These are phyloP conservation scores for Matsumyia berberina DNA, from an alignment of 2,888 invertebrate genomes.

Conservation along the genomic window DNA sequence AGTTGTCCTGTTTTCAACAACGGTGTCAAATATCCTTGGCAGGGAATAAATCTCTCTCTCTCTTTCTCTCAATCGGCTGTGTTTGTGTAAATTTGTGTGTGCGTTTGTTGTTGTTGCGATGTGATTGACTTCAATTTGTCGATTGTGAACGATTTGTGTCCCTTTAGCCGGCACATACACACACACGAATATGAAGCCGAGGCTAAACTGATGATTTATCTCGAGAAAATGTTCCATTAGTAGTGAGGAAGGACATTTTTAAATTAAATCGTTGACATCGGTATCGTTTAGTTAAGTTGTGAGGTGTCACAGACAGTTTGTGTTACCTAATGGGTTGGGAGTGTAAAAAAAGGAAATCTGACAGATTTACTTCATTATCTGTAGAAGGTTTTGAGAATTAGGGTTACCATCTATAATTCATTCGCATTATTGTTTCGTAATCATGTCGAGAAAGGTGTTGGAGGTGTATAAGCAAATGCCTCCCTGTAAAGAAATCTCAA, in stretches of 20 bases:
- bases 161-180: constrained; percentile 37
- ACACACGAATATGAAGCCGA: not conserved
- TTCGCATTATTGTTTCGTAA: too few relatives aligned
- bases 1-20: constrained; percentile 63
- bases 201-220: constrained; percentile 39
- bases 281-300: constrained; percentile 32
- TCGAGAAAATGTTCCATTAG: constrained; percentile 42
- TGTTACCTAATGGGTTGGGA: not conserved
- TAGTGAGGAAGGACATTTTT: constrained; percentile 20
- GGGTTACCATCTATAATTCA: too few relatives aligned
- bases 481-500: too few relatives aligned
- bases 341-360: too few relatives aligned
- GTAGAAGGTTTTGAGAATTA: too few relatives aligned
- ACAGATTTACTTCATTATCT: too few relatives aligned
- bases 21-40: constrained; percentile 57
- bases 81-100: constrained; percentile 2
- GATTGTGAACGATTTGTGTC: constrained; percentile 69
- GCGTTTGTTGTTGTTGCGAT: not conserved
- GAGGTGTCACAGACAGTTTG: constrained; percentile 24
- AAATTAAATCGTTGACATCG: constrained; percentile 62
- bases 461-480: too few relatives aligned
- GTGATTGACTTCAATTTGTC: constrained; percentile 68
- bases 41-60: constrained; percentile 5
- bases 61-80: not conserved
- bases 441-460: too few relatives aligned